Conservation (phyloP, 1,140 invertebrate species). For the Halesus radiatus region DNA sequence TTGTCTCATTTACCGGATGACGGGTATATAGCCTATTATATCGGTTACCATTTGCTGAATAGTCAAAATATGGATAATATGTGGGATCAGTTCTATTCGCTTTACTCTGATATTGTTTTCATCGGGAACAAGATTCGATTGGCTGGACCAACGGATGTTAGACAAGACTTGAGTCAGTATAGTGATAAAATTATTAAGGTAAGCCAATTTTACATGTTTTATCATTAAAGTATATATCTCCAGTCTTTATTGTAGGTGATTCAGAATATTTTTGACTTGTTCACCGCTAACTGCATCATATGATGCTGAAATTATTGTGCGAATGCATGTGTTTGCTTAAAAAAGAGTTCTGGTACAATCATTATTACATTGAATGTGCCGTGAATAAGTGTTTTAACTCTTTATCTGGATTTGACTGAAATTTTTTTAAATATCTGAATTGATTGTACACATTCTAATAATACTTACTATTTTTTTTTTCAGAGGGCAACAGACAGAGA, state of each 20-base stretch:
- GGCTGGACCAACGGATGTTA: constrained; percentile 29
- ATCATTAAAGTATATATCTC: neutral
- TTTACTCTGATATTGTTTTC: constrained; percentile 47
- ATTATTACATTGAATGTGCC: too few species aligned
- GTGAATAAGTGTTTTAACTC: too few species aligned
- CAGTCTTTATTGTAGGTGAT: too few species aligned
- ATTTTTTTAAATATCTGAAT: neutral
- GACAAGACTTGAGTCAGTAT: constrained; percentile 40
- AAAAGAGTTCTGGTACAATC: too few species aligned
- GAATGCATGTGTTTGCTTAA: too few species aligned
- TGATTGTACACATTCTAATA: neutral
- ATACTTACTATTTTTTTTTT: constrained; percentile 13
- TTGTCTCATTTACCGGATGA: constrained; percentile 48
- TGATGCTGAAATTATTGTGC: too few species aligned
- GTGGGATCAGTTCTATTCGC: constrained; percentile 39
- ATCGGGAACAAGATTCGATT: constrained; percentile 54
- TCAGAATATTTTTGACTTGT: too few species aligned
- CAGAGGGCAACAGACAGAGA: constrained; percentile 21
- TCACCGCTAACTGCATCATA: too few species aligned
- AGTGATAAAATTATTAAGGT: constrained; percentile 27
- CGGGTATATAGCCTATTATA: constrained; percentile 50
- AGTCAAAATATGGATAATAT: constrained; percentile 38
- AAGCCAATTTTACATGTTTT: neutral
- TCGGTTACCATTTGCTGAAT: constrained; percentile 51
- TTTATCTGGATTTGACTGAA: too few species aligned